Conservation (phyloP, 2,888 invertebrate genomes). For the Hypomecis atomaria region DNA sequence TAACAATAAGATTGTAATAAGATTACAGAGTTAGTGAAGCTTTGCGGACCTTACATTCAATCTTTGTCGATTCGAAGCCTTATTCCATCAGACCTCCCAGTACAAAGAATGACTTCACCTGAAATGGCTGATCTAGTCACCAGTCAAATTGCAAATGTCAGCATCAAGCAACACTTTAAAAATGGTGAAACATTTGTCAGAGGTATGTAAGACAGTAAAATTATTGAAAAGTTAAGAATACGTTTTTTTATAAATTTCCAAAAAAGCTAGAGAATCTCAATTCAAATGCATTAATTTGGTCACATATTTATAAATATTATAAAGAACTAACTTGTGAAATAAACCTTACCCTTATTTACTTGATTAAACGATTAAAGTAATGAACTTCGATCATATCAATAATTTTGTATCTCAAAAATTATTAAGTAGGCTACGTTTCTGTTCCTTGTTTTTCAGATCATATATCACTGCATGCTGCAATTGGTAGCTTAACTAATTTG, state of each 20-base stretch:
- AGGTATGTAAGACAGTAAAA: constrained; percentile 52
- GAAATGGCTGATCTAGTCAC: constrained; percentile 77
- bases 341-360: too few species aligned
- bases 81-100: constrained; percentile 72
- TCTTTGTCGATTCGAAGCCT: constrained; percentile 71
- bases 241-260: too few species aligned
- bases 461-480: constrained; percentile 77
- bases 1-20: constrained; percentile 33
- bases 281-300: too few species aligned
- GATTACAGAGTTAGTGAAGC: constrained; percentile 72
- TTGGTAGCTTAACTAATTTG: constrained; percentile 74
- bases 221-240: neutral
- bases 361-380: too few species aligned
- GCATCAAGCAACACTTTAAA: constrained; percentile 50
- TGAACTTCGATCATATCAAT: too few species aligned
- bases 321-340: too few species aligned
- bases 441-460: constrained; percentile 65
- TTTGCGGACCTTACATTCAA: constrained; percentile 77
- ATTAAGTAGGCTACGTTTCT: neutral
- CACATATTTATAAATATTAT: too few species aligned
- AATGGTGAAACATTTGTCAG: constrained; percentile 58
- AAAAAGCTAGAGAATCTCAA: too few species aligned
- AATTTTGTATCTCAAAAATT: neutral
- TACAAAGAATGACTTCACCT: constrained; percentile 73
- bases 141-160: constrained; percentile 58